Conservation (phyloP, 1,140 invertebrate species). For the Oryctes rhinoceros region DNA sequence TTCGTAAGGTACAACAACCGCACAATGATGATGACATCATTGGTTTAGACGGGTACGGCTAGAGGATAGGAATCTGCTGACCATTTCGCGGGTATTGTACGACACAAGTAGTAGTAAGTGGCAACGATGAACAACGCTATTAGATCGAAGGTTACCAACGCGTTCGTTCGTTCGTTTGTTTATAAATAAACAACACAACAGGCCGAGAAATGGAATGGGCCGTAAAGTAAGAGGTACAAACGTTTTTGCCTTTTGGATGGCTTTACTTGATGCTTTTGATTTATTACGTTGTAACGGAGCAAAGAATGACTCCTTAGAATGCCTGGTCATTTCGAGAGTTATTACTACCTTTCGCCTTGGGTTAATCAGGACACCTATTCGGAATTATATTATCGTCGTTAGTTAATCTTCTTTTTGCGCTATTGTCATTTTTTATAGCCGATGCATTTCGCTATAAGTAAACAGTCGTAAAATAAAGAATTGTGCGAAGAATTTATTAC, state of each 20-base stretch:
- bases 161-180: slow-evolving; percentile 32
- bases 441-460: background rate
- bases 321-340: background rate
- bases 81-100: slow-evolving; percentile 10
- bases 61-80: slow-evolving; percentile 21
- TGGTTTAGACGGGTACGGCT: slow-evolving; percentile 15
- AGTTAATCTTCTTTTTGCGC: background rate
- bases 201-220: background rate
- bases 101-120: background rate
- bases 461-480: background rate
- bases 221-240: slow-evolving; percentile 1
- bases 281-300: background rate
- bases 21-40: slow-evolving; percentile 19
- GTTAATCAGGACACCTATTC: background rate
- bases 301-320: background rate
- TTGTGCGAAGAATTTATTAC: background rate
- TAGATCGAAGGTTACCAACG: slow-evolving; percentile 19
- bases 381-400: background rate
- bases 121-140: slow-evolving; percentile 7
- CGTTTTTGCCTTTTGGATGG: background rate
- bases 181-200: slow-evolving; percentile 31
- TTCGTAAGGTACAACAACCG: background rate
- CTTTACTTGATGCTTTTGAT: background rate
- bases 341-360: slow-evolving; percentile 1
- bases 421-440: background rate